Evolutionary conservation across 2,113 vertebrate species (phyloP).

Genomic region (Cariama cristata): DNA sequence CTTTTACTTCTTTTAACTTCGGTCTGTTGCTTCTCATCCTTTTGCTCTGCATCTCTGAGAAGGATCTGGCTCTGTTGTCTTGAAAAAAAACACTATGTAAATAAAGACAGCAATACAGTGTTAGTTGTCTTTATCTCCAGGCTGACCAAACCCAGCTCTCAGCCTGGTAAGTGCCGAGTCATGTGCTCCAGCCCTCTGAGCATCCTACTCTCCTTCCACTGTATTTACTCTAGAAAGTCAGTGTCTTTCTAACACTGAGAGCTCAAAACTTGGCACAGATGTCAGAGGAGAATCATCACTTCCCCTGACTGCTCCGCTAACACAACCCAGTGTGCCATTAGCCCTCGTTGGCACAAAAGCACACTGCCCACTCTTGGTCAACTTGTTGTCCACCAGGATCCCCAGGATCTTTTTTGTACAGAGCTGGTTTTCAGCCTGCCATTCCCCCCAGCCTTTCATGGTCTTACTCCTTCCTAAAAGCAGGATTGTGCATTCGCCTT

Average conservation of each 20-base stretch:
- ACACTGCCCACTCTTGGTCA: background rate
- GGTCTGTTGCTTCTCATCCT: background rate
- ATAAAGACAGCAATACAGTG: background rate
- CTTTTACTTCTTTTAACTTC: background rate
- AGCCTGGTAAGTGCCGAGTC: background rate
- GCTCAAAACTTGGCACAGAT: background rate
- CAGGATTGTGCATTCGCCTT: background rate
- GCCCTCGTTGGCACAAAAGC: background rate
- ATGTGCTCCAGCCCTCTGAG: background rate
- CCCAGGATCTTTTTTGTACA: background rate
- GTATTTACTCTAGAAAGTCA: background rate
- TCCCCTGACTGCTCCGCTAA: background rate
- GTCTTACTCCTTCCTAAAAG: background rate
- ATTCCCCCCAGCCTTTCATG: background rate
- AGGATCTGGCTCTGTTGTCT: background rate
- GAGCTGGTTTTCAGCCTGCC: background rate
- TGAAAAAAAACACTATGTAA: background rate
- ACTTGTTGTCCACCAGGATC: background rate
- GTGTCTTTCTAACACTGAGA: background rate
- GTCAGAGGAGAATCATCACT: background rate
- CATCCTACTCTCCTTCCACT: background rate
- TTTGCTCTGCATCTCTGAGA: background rate
- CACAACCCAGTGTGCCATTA: background rate
- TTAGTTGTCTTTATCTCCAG: background rate
- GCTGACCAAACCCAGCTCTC: background rate